phyloP scores from a whole-genome alignment of 2,797 vertebrate species.

The Pelobates cultripes region DNA sequence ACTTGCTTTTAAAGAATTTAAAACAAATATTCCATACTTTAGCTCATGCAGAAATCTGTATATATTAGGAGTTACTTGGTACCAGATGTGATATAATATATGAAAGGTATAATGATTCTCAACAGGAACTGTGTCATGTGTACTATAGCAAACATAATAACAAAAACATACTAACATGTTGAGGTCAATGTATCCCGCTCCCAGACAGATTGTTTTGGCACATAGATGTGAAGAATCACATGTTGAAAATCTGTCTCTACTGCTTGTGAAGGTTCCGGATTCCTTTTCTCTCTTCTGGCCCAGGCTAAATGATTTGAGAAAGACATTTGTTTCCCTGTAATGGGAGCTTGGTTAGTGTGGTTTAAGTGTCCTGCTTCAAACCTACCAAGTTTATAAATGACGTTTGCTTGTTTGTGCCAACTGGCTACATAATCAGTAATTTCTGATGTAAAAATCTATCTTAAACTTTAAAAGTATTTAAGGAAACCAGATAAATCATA shows the following conservation, averaged over 20 bases:
- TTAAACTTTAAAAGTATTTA: neutral
- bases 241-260: constrained; percentile 28
- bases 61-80: constrained; percentile 54
- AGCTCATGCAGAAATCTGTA: constrained; percentile 65
- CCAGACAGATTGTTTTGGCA: constrained; percentile 36
- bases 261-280: constrained; percentile 19
- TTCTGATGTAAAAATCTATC: neutral
- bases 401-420: neutral
- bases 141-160: constrained; percentile 36
- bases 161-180: constrained; percentile 39
- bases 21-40: constrained; percentile 73
- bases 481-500: constrained; percentile 28
- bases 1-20: constrained; percentile 68
- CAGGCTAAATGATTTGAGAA: constrained; percentile 13
- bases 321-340: constrained; percentile 3
- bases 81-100: constrained; percentile 46
- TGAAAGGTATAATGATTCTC: constrained; percentile 21
- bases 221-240: constrained; percentile 24
- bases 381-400: neutral
- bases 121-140: constrained; percentile 27
- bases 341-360: neutral
- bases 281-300: constrained; percentile 19
- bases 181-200: constrained; percentile 38
- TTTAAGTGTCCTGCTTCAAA: neutral
- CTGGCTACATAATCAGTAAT: neutral